Evolutionary conservation across 2,113 vertebrate genomes (phyloP).

Genomic region (Apteryx owenii): DNA sequence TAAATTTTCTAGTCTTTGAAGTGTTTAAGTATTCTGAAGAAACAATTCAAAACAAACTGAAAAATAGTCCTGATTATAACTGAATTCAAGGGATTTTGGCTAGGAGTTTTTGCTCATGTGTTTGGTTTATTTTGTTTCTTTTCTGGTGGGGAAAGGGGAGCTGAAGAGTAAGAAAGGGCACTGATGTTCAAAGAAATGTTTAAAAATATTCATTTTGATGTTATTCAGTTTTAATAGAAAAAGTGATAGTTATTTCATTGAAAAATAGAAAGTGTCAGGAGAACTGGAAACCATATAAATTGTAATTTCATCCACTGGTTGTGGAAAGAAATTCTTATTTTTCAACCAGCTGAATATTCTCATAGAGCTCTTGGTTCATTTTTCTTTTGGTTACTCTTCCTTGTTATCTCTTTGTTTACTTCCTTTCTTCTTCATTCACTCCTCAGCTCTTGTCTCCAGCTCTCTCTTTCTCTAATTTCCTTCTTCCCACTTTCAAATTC

Average conservation of each 20-base stretch:
- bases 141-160: not conserved
- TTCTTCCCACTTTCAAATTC: not conserved
- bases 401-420: not conserved
- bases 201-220: not conserved
- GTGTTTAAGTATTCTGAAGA: not conserved
- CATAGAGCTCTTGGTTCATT: not conserved
- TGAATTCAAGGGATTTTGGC: not conserved
- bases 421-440: not conserved
- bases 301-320: not conserved
- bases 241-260: not conserved
- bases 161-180: not conserved
- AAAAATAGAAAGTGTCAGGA: not conserved
- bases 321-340: not conserved
- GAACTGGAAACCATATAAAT: not conserved
- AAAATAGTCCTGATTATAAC: not conserved
- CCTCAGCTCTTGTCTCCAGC: not conserved
- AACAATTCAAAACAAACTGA: not conserved
- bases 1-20: not conserved
- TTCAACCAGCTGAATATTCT: not conserved
- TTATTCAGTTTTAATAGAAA: not conserved
- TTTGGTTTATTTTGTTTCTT: not conserved
- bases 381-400: not conserved
- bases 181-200: not conserved
- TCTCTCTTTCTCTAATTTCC: not conserved
- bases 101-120: not conserved